A percentile compares a stretch with the other conserved stretches of the same genome.
These are phyloP conservation scores for Plebejus argus DNA, from an alignment of 2,888 invertebrate species.

Conservation along the genomic window DNA sequence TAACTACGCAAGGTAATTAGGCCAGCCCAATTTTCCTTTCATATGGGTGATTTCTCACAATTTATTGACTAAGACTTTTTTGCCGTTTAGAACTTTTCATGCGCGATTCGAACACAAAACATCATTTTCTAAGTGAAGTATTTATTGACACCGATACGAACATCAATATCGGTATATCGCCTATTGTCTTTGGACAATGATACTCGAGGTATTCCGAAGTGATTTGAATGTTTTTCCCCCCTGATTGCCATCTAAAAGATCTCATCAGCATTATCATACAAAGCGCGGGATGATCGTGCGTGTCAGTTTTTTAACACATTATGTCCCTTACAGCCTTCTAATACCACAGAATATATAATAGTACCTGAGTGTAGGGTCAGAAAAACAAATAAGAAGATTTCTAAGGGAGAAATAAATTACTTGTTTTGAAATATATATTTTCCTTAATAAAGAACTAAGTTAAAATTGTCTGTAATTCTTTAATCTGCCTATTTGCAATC, in stretches of 20 bases:
- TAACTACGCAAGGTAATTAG: neutral
- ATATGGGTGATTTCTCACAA: neutral
- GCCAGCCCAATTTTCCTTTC: neutral
- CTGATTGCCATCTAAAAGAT: conserved; percentile 40
- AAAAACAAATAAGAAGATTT: neutral
- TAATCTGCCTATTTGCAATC: no score
- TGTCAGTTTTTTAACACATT: conserved; percentile 29
- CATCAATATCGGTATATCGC: conserved; percentile 60
- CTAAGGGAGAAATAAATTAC: neutral
- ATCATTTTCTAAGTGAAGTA: conserved; percentile 34
- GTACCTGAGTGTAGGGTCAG: neutral
- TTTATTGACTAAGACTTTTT: neutral
- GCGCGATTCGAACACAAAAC: neutral
- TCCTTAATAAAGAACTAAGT: no score
- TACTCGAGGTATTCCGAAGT: conserved; percentile 48
- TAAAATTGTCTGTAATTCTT: no score
- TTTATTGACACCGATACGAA: conserved; percentile 53
- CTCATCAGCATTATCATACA: conserved; percentile 40
- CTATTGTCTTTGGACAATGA: conserved; percentile 59
- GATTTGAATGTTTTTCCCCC: conserved; percentile 41
- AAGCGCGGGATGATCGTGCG: conserved; percentile 33
- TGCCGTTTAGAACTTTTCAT: neutral
- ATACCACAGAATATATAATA: no score
- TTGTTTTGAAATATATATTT: no score
- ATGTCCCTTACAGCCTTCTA: conserved; percentile 15